A percentile compares a stretch with the other conserved stretches of the same genome.
Evolutionary conservation across 2,113 vertebrate genomes (phyloP).

Genomic region (Bothrops jararaca): DNA sequence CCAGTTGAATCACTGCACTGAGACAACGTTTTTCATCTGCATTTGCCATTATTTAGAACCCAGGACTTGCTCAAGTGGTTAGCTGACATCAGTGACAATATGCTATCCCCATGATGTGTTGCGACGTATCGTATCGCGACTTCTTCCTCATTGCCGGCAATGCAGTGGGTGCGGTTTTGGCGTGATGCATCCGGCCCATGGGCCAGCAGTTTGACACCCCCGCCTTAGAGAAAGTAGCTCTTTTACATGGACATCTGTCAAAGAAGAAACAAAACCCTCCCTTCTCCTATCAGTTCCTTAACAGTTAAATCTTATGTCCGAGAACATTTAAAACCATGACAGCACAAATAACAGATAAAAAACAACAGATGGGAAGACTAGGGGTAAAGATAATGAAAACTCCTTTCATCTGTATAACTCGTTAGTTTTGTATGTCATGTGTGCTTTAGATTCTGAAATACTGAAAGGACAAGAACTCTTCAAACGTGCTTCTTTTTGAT

Average conservation of each 20-base stretch:
- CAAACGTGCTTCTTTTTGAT: constrained; percentile 27
- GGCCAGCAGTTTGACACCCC: too few species aligned
- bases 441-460: background rate
- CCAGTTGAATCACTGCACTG: background rate
- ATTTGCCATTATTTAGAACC: background rate
- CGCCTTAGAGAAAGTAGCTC: too few species aligned
- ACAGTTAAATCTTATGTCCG: background rate
- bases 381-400: constrained; percentile 33
- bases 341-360: constrained; percentile 42
- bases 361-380: constrained; percentile 19
- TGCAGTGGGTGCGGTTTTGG: too few species aligned
- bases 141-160: too few species aligned
- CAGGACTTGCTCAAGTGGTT: background rate
- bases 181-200: too few species aligned
- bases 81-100: background rate
- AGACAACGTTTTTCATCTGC: background rate
- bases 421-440: constrained; percentile 2
- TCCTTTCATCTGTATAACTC: constrained; percentile 23
- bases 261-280: background rate
- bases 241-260: background rate
- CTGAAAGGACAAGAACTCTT: constrained; percentile 4
- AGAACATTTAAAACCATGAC: constrained; percentile 13
- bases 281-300: background rate
- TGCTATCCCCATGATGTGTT: background rate
- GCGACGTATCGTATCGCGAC: too few species aligned